Base-by-base conservation (phyloP, 2,888 invertebrate genomes). In the Mantis religiosa region DNA sequence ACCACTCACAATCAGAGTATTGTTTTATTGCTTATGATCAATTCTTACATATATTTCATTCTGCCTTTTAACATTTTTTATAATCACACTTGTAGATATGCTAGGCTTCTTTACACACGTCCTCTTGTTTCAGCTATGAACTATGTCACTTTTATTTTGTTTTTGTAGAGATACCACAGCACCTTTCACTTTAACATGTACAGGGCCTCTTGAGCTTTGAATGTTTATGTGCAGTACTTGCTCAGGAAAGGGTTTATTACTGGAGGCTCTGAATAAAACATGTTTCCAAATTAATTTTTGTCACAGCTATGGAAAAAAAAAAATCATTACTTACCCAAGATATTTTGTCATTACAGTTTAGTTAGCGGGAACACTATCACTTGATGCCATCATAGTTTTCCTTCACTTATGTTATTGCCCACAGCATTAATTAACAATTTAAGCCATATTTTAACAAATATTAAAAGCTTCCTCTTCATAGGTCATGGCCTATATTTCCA, bases 1-100 rank as follows among this genome's bases (percentile, higher is more conserved):
- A 86, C 81, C 81, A 86, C 81, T 86, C 81, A 30, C 30, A 28
- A 81, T 27, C 71, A 86, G 20, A 28, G 54, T 71, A 71, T 54
- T 86, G 30, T 86, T 41, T 87, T 87, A 87, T 87, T 87, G 87
- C 87, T 87, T 87, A 87, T 82, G 82, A 87, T 87, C 82, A 82
- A 30, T 87, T 87, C 87, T n/a, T 82, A 34, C 28, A 86, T 28
- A 81, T 87, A 87, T 25, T 87, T 86, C 86, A 82, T 34, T 82
- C 47, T 87, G 15, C 82, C 41, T 82, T 34, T 71, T 81, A 34
- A 82, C 30, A 71, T 71, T 71, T 54, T 71, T 71, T 71, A 82
- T 34, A 34, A 87, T 27, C 87, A 82, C 82, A 87, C 27, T 81
- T 82, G 82, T 82, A 82, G 87, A 87, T 87, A 87, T 87, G 82